Conservation (phyloP, 2,797 vertebrate species). For the Pangasius djambal region DNA sequence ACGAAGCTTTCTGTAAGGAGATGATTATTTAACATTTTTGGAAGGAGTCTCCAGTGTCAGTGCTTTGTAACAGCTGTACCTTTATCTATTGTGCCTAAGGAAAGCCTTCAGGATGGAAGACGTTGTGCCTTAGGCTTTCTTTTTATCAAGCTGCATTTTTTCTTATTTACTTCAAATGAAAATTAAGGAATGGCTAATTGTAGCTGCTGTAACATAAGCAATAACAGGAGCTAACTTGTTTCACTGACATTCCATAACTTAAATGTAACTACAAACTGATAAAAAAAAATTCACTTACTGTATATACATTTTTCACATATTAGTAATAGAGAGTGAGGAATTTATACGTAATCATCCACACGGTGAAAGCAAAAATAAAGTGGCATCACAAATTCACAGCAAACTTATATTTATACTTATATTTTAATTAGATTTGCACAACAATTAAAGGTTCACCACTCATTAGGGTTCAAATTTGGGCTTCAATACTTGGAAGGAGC, state of each 20-base stretch:
- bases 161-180: background rate
- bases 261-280: background rate
- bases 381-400: background rate
- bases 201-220: background rate
- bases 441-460: background rate
- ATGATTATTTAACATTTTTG: background rate
- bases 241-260: background rate
- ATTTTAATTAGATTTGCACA: constrained; percentile 12
- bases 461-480: background rate
- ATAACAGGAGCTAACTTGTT: background rate
- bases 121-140: background rate
- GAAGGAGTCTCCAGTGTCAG: background rate
- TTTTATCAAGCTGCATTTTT: background rate
- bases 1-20: background rate
- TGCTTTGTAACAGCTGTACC: background rate
- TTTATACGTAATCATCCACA: background rate
- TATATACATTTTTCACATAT: background rate
- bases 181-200: no score
- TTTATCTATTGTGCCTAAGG: background rate
- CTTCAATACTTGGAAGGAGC: background rate
- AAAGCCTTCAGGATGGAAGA: background rate
- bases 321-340: background rate
- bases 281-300: background rate
- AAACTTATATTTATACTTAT: background rate
- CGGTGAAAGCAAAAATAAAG: background rate